A percentile compares a stretch with the other conserved stretches of the same genome.
Conservation (phyloP, 2,888 invertebrate species). For the Spilarctia lutea region DNA sequence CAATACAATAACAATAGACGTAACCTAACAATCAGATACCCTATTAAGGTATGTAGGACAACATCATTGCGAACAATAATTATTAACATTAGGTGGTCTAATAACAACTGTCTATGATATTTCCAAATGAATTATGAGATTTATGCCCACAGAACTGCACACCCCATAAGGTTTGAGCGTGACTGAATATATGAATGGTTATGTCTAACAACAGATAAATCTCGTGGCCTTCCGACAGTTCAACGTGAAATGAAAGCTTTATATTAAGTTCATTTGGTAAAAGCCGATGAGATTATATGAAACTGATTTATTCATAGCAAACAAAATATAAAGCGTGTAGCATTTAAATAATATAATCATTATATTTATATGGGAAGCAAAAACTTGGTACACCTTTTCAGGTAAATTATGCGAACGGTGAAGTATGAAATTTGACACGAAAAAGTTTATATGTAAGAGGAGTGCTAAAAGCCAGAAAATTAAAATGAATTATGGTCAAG, state of each 20-base stretch:
- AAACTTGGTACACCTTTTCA: too few species aligned
- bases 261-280: background rate
- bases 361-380: too few species aligned
- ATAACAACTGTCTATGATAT: background rate
- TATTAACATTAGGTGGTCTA: slow-evolving; percentile 6
- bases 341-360: too few species aligned
- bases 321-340: too few species aligned
- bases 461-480: too few species aligned
- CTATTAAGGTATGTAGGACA: background rate
- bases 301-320: too few species aligned
- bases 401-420: too few species aligned
- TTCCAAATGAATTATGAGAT: slow-evolving; percentile 8
- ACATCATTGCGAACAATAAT: background rate
- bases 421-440: too few species aligned
- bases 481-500: too few species aligned
- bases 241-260: background rate
- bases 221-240: background rate
- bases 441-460: too few species aligned
- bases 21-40: background rate
- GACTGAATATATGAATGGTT: slow-evolving; percentile 17
- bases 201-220: background rate
- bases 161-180: slow-evolving; percentile 22
- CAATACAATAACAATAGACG: background rate
- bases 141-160: slow-evolving; percentile 9
- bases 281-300: background rate